Evolutionary conservation across 53 echinoderm and acorn worm genomes (phyloP), one percentile per base, ranked within the genome.

Genomic region (Apostichopus leukothele): DNA sequence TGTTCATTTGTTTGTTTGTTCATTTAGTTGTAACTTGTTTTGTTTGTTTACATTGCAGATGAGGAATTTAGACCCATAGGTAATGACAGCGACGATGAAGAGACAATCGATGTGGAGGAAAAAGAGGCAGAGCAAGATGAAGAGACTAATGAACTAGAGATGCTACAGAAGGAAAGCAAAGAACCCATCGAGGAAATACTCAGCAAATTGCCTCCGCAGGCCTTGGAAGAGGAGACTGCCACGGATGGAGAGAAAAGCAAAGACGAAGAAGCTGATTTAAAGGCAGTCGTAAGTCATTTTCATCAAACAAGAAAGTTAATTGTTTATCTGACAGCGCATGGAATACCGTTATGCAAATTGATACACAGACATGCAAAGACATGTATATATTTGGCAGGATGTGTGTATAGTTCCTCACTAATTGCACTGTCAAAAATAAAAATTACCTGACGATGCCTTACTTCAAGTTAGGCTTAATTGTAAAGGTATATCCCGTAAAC

Each of bases 31-130:
- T 1, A 25, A 25, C 25, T 25, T 25, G 25, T 25, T 25, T 25
- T 25, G 25, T 25, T 1, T 25, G 39, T 39, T 39, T 39, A 39
- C 39, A 39, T 39, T 39, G 39, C 87, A 94, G 98, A 98, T 92
- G 90, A 54, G 10, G 95, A 98, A 74, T 98, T 98, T 74, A 75
- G 91, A 83, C 98, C 98, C 18, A 88, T 88, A 13, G 95, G 85
- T 53, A 94, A 94, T 9, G 95, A 98, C 22, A 90, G 94, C 2
- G 98, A 98, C 77, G 98, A 96, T 60, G 96, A 98, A 51, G 95
- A 95, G 60, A 98, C 98, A 22, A 98, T 98, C 51, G 94, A 95
- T 26, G 98, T 98, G 55, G 98, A 95, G 80, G 98, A 98, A 86
- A 91, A 94, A 74, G 95, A 91, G 83, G 91, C 90, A 53, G 92